These are phyloP conservation scores for Cantharis lateralis DNA, from an alignment of 2,888 invertebrate genomes.

Conservation along the genomic window DNA sequence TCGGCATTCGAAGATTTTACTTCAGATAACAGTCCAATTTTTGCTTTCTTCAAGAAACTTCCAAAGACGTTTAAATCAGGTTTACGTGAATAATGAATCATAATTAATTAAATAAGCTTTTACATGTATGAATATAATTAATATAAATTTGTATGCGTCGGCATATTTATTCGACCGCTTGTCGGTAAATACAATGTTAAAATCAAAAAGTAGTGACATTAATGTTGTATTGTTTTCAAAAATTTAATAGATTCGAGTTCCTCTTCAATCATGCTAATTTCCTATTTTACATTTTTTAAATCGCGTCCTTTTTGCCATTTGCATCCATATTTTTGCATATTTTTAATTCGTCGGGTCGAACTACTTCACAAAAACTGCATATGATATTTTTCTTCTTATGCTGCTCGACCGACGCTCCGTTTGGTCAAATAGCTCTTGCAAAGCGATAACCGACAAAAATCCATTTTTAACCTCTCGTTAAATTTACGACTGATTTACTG, in stretches of 20 bases:
- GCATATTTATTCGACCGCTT: slow-evolving; percentile 12
- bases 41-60: not conserved
- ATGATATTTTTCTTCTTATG: not conserved
- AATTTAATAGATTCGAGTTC: slow-evolving; percentile 24
- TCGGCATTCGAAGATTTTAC: not conserved
- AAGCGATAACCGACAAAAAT: not conserved
- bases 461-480: not conserved
- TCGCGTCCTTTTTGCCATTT: not conserved
- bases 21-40: not conserved
- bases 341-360: not conserved
- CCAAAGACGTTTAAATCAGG: not conserved
- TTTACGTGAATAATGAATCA: slow-evolving; percentile 14
- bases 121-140: slow-evolving; percentile 19
- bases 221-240: slow-evolving; percentile 28
- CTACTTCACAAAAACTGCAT: not conserved
- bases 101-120: slow-evolving; percentile 24
- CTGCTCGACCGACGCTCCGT: not conserved
- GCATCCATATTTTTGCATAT: not conserved
- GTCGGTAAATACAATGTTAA: slow-evolving; percentile 17
- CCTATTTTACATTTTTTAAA: not conserved
- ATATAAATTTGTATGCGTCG: slow-evolving; percentile 23
- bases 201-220: slow-evolving; percentile 15
- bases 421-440: not conserved
- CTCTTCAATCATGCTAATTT: slow-evolving; percentile 8
- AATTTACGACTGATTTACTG: not conserved